Evolutionary conservation across 1,140 invertebrate species (phyloP), one percentile per base, ranked within the genome.

Genomic region (Thaumetopoea pityocampa): DNA sequence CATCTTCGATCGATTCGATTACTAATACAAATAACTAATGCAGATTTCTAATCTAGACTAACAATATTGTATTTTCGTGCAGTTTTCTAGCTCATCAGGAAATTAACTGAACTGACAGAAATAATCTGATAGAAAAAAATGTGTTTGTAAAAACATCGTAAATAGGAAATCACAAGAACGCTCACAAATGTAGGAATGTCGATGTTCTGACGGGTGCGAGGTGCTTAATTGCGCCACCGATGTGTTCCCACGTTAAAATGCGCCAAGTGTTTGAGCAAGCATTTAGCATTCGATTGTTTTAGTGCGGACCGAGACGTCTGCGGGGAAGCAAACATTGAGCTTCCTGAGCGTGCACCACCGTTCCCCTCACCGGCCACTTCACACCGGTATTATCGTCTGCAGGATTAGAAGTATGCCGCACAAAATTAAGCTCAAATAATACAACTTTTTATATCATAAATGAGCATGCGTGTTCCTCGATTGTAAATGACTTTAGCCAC

Each of bases 231-330:
- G 68, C 71, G 63, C 64, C 68, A 70, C 61, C 62, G 62, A 56
- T 57, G 52, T 64, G 67, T 83, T 83, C 79, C 77, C 79, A 83
- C 79, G 79, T 72, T 76, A 67, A 79, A 78, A 68, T 76, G 79
- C 70, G 62, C 63, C 61, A 59, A 59, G 56, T 83, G 79, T 83
- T 83, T 83, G 77, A 55, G 56, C 54, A 66, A 65, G 51, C 72
- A 66, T 69, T 83, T 83, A 83, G 70, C 79, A 72, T 76, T 78
- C 74, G 79, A 83, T 83, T 83, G 77, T 83, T 76, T 83, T 83
- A 81, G 79, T 80, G 79, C 68, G 62, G 67, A 57, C 67, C 60
- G 66, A 78, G 71, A 70, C 67, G 63, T 67, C 71, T 66, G 61
- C 60, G 62, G 54, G 54, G 68, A 61, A 55, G 49, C 60, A 81